A percentile compares a stretch with the other conserved stretches of the same genome.
Conservation (phyloP, 2,797 vertebrate species). For the Pipistrellus nathusii region DNA sequence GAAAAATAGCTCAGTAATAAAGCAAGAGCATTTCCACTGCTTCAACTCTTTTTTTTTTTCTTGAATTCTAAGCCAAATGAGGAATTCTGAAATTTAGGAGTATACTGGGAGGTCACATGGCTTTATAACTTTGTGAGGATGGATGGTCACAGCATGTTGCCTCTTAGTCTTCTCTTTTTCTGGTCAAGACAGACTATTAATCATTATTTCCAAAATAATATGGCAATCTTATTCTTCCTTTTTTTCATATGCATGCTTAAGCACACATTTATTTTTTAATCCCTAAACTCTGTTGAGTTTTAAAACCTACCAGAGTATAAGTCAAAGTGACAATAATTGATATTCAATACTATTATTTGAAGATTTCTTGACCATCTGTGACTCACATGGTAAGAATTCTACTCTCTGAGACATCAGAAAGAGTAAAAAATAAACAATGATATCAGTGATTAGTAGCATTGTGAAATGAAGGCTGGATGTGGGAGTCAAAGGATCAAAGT, state of each 20-base stretch:
- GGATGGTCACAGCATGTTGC: not conserved
- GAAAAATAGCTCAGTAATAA: not conserved
- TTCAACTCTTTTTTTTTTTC: not conserved
- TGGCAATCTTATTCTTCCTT: not conserved
- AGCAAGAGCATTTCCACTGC: not conserved
- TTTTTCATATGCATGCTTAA: not conserved
- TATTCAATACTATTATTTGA: not conserved
- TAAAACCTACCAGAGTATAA: not conserved
- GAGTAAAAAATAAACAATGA: not conserved
- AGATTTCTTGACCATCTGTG: not conserved
- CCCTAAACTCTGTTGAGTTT: not conserved
- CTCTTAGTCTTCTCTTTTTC: not conserved
- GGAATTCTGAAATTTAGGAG: not conserved
- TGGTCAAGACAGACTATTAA: not conserved
- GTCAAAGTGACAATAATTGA: not conserved
- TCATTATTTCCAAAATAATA: constrained; percentile 5
- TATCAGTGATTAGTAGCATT: not conserved
- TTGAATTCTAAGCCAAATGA: constrained; percentile 8
- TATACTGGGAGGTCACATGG: not conserved
- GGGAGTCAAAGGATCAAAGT: not conserved
- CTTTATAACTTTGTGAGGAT: not conserved
- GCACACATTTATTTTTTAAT: constrained; percentile 3
- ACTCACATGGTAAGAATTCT: not conserved
- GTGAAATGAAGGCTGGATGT: not conserved
- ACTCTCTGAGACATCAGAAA: not conserved